A percentile compares a stretch with the other conserved stretches of the same genome.
Conservation (phyloP, 2,113 vertebrate species). For the Vombatus ursinus region DNA sequence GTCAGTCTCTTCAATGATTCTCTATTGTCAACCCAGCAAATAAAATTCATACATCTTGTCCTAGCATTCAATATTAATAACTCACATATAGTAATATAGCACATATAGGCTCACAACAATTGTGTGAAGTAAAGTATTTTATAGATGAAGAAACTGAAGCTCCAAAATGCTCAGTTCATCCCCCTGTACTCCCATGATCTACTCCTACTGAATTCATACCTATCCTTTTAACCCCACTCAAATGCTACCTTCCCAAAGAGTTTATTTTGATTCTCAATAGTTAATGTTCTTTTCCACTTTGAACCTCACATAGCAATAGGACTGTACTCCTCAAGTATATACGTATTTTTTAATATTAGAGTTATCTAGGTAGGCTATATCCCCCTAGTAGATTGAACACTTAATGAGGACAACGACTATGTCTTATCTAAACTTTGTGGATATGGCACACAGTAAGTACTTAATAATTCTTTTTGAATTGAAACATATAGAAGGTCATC, state of each 20-base stretch:
- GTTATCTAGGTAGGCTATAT: not conserved
- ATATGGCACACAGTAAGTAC: not conserved
- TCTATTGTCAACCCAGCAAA: not conserved
- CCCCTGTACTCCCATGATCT: not conserved
- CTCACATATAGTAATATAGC: not conserved
- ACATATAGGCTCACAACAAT: not conserved
- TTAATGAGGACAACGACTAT: not conserved
- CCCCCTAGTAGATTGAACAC: not conserved
- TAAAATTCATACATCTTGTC: not conserved
- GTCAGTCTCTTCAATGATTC: not conserved
- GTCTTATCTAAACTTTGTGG: not conserved
- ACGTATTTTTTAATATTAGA: not conserved
- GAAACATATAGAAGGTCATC: not conserved
- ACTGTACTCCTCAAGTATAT: not conserved
- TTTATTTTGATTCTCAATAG: not conserved
- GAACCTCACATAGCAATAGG: not conserved
- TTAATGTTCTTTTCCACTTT: not conserved
- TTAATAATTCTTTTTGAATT: not conserved
- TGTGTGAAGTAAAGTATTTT: not conserved
- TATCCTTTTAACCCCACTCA: not conserved
- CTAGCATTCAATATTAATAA: not conserved
- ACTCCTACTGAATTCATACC: not conserved
- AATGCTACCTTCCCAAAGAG: not conserved
- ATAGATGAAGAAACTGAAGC: not conserved
- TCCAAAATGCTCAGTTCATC: not conserved